Evolutionary conservation across 53 echinoderm and acorn worm genomes (phyloP), one percentile per base, ranked within the genome.

Genomic region (Patiria pectinifera): DNA sequence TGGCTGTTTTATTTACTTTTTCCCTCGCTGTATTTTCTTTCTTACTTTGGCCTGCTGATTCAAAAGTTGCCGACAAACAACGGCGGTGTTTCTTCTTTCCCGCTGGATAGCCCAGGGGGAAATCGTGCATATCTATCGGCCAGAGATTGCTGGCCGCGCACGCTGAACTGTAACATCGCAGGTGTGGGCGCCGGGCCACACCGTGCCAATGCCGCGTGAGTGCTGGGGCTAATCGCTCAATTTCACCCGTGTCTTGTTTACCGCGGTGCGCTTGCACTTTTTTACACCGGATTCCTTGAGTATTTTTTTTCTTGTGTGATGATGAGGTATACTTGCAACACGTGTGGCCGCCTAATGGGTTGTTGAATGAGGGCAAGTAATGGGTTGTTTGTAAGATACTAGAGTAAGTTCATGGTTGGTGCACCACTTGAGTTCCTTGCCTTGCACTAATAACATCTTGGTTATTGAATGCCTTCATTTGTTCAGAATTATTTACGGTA

Each of bases 201-300:
- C 80, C 60, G 24, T 53, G 53, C 45, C 85, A 69, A 18, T 21
- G 75, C 75, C 74, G 19, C 71, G 23, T 24, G 44, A 81, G n/a
- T 63, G 47, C 47, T 66, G 81, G 90, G 90, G 90, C 80, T 90
- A 90, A 90, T 90, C 90, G 90, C 90, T 90, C 90, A 90, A 90
- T 90, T 90, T 90, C 90, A 90, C 90, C 90, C 90, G 90, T 90
- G 81, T 63, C 90, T 90, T 90, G 90, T 90, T 90, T 90, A 90
- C 90, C 48, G 66, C 90, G 90, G 81, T 22, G 49, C 25, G 87
- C 80, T 69, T 90, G 90, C 70, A 90, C 90, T 90, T 90, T 84
- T 62, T 43, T 14, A 3, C 9, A 58, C 80, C 80, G 45, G 80
- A 15, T 75, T 78, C 80, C 80, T 80, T n/a, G 78, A 8, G 53